Evolutionary conservation across 2,113 vertebrate genomes (phyloP).

Genomic region (Perca schrenkii): DNA sequence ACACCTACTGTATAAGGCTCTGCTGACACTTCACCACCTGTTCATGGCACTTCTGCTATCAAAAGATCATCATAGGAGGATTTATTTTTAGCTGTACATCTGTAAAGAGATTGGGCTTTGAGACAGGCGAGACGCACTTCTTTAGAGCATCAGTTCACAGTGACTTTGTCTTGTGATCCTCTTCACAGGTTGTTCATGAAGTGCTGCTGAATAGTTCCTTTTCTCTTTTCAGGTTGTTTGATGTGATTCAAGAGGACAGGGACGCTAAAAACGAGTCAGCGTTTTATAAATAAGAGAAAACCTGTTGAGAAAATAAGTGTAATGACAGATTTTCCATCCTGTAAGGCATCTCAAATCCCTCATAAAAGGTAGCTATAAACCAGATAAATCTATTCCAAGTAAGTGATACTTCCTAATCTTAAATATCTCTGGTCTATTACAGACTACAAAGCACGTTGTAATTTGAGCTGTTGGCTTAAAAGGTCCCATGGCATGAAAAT

Average conservation of each 20-base stretch:
- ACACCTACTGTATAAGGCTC: conserved; percentile 31
- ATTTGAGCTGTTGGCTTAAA: not conserved
- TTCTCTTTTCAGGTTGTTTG: not conserved
- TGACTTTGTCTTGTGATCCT: conserved; percentile 17
- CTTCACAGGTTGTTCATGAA: not conserved
- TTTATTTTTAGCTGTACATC: conserved; percentile 58
- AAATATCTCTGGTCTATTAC: not conserved
- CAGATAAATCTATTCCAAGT: not conserved
- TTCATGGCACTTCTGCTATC: conserved; percentile 41
- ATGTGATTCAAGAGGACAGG: not conserved
- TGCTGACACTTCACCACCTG: conserved; percentile 52
- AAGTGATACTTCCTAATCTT: not conserved
- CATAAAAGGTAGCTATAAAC: not conserved
- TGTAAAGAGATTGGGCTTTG: conserved; percentile 16
- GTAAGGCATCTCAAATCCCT: not conserved
- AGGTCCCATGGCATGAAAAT: too few relatives aligned
- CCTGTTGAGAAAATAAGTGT: not conserved
- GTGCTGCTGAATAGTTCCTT: not conserved
- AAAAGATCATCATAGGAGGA: conserved; percentile 38
- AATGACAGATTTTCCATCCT: not conserved
- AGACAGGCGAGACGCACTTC: not conserved
- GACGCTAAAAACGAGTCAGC: not conserved
- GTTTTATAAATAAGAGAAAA: not conserved
- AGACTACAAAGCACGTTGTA: too few relatives aligned
- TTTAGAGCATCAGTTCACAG: not conserved